Evolutionary conservation across 2,113 vertebrate genomes (phyloP).

Genomic region (Limnothrissa miodon): DNA sequence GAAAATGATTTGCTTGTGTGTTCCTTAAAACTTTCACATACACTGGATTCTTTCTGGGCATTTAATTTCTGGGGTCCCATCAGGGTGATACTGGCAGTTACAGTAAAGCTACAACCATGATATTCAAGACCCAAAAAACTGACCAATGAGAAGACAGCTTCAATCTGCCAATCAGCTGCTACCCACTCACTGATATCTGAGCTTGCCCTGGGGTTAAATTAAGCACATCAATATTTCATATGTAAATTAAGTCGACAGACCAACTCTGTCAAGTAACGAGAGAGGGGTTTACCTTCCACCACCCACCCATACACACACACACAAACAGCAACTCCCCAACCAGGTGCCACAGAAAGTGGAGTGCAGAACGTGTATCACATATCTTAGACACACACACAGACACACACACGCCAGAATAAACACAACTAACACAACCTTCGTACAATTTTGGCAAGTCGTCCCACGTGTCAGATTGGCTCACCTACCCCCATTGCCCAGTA

Average conservation of each 20-base stretch:
- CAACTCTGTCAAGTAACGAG: constrained; percentile 61
- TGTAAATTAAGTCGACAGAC: constrained; percentile 69
- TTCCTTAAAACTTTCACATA: not conserved
- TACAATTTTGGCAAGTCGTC: not conserved
- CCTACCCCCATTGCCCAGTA: not conserved
- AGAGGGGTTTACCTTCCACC: constrained; percentile 55
- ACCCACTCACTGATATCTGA: constrained; percentile 57
- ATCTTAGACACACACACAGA: not conserved
- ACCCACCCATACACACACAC: constrained; percentile 10
- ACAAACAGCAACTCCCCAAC: not conserved
- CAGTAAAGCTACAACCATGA: not conserved
- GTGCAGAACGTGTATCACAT: not conserved
- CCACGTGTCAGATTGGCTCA: not conserved
- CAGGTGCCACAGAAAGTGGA: not conserved
- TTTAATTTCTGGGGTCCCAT: not conserved
- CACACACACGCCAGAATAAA: constrained; percentile 22
- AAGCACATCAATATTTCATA: constrained; percentile 72
- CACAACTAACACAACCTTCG: not conserved
- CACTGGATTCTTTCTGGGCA: not conserved
- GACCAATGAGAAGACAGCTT: not conserved
- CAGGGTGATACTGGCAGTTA: not conserved
- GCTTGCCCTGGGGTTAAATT: constrained; percentile 66
- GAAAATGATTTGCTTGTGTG: too few species aligned
- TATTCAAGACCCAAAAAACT: not conserved
- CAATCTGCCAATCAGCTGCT: constrained; percentile 40